Evolutionary conservation across 2,113 vertebrate species (phyloP), one percentile per base, ranked within the genome.

Genomic region (Archilochus colubris): DNA sequence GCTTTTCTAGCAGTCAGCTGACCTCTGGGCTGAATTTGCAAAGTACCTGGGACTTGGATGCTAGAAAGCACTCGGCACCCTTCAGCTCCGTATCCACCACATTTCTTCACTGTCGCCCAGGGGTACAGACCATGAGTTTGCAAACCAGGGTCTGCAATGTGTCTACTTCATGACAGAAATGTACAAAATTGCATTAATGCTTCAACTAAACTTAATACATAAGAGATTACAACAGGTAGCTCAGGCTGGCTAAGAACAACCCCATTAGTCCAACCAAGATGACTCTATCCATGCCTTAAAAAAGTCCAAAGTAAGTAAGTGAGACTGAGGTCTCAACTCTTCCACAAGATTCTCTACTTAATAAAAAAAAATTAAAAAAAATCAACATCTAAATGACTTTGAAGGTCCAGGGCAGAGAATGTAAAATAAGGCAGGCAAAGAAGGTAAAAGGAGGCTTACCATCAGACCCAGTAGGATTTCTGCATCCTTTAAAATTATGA

Each of bases 11-110:
- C 25, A 48, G 5, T 28, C 10, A 69, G 14, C 20, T 88, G 50
- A 31, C 14, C 46, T 40, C 46, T 22, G 19, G 36, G n/a, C 46
- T 73, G 54, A 73, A 36, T 2, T 14, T 46, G 17, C 44, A 57
- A 48, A 64, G 21, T 53, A 11, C 25, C n/a, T 43, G 72, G 8
- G 33, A 63, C 14, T 51, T 6, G 0, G 5, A 8, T 0, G 2
- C 43, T 58, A 48, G 54, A 73, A 73, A 80, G 2, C 5, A 82
- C 53, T 3, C 36, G 85, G 57, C 12, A 33, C 10, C 10, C 76
- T 68, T 54, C 55, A 74, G 14, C 43, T 86, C 77, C 28, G 11
- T 12, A 53, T 17, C 8, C 14, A 54, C 40, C 13, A 36, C 0
- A 1, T 30, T 25, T 13, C 19, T 63, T 83, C n/a, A 4, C 21